phyloP scores from a whole-genome alignment of 2,888 invertebrate genomes.

The Boloria selene region DNA sequence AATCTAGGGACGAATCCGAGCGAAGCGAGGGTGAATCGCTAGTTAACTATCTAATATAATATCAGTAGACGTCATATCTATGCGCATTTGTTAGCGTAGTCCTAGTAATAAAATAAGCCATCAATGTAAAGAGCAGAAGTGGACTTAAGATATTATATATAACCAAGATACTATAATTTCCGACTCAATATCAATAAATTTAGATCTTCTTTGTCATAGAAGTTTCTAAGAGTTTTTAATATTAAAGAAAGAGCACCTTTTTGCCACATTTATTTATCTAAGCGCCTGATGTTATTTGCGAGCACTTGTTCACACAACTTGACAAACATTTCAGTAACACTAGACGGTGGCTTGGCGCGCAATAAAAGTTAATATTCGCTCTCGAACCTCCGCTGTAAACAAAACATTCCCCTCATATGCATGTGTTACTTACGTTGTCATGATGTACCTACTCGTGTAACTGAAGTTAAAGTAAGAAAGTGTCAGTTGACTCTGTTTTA shows the following conservation, averaged over 20 bases:
- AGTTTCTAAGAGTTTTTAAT: no score
- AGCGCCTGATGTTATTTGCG: slow-evolving; percentile 53
- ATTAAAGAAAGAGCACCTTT: slow-evolving; percentile 23
- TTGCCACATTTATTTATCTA: slow-evolving; percentile 46
- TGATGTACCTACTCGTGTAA: slow-evolving; percentile 18
- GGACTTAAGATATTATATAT: no score
- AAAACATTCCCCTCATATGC: slow-evolving; percentile 12
- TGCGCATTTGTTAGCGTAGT: neutral
- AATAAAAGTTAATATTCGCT: slow-evolving; percentile 25
- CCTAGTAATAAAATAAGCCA: neutral
- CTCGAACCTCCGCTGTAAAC: slow-evolving; percentile 17
- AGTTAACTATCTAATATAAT: slow-evolving; percentile 2
- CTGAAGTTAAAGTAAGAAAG: slow-evolving; percentile 52
- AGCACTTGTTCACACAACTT: slow-evolving; percentile 49
- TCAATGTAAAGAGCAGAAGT: no score
- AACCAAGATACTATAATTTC: no score
- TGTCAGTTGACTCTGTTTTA: slow-evolving; percentile 60
- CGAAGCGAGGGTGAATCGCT: no score
- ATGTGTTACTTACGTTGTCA: slow-evolving; percentile 25
- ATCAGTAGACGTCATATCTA: neutral
- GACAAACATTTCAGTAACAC: slow-evolving; percentile 32
- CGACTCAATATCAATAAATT: no score
- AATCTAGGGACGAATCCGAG: no score
- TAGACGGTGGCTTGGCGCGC: slow-evolving; percentile 14
- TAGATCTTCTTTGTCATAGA: no score